Evolutionary conservation across 1,140 invertebrate genomes (phyloP).

Genomic region (Formica exsecta): DNA sequence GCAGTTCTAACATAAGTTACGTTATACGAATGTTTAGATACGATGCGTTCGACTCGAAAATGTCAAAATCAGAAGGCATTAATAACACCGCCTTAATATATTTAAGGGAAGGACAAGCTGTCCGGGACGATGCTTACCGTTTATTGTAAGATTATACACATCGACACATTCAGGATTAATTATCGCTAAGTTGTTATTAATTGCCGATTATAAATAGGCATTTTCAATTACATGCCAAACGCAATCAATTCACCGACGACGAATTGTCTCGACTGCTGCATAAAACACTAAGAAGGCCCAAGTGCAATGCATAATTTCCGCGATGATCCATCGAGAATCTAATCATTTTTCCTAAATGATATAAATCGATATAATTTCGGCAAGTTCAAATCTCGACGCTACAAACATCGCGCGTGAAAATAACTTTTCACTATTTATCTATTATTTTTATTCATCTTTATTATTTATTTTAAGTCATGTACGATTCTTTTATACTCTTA

Average conservation of each 20-base stretch:
- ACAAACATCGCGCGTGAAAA: neutral
- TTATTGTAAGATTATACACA: constrained; percentile 54
- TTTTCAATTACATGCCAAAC: constrained; percentile 60
- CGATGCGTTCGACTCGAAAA: constrained; percentile 2
- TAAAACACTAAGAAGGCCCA: neutral
- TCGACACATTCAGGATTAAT: constrained; percentile 58
- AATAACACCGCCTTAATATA: constrained; percentile 21
- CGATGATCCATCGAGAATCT: neutral
- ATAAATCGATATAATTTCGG: neutral
- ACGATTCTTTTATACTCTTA: neutral
- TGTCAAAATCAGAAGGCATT: neutral
- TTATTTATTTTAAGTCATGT: neutral
- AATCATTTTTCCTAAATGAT: neutral
- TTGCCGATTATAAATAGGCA: constrained; percentile 59
- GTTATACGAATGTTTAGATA: neutral
- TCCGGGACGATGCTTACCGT: neutral
- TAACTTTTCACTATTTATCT: neutral
- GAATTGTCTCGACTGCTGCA: constrained; percentile 18
- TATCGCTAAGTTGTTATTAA: constrained; percentile 54
- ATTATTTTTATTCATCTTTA: neutral
- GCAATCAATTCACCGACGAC: constrained; percentile 54
- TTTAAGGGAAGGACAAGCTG: neutral
- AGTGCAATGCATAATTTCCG: constrained; percentile 13
- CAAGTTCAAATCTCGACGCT: neutral
- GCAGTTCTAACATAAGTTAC: neutral